A percentile compares a stretch with the other conserved stretches of the same genome.
These are phyloP conservation scores for Adelognathus sp. DNA, from an alignment of 2,888 invertebrate species.

Conservation along the genomic window DNA sequence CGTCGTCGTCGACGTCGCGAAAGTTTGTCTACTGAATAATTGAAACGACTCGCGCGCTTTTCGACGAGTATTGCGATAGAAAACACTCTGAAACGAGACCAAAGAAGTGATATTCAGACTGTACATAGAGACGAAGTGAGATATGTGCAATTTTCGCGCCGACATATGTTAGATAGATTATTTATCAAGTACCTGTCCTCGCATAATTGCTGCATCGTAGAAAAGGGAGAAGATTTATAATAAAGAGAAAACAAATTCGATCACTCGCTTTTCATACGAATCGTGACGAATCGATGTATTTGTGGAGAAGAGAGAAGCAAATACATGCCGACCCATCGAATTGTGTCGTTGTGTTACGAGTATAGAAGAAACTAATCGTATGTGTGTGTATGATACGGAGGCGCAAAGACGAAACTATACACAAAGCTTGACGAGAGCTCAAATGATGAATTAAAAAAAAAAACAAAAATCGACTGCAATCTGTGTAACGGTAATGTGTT, in stretches of 20 bases:
- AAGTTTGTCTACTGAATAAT: not conserved
- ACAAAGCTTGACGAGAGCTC: conserved; percentile 45
- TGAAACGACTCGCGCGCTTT: not conserved
- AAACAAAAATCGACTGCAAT: not conserved
- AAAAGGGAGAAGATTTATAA: conserved; percentile 5
- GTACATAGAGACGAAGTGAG: conserved; percentile 46
- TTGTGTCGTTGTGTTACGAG: conserved; percentile 6
- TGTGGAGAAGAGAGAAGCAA: conserved; percentile 6
- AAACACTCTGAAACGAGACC: not conserved
- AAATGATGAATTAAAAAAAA: conserved; percentile 1
- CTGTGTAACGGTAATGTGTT: not conserved
- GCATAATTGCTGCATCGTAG: conserved; percentile 49
- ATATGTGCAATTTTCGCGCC: too few species aligned
- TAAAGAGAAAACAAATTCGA: conserved; percentile 20
- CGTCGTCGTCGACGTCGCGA: not conserved
- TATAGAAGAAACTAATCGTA: not conserved
- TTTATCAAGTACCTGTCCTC: conserved; percentile 57
- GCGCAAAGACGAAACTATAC: conserved; percentile 25
- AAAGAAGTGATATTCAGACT: conserved; percentile 30
- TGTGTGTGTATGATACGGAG: conserved; percentile 2
- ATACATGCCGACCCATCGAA: conserved; percentile 32
- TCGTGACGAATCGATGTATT: conserved; percentile 45
- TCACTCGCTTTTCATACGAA: conserved; percentile 28
- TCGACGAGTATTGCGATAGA: not conserved
- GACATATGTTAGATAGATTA: conserved; percentile 54